These are phyloP conservation scores for Dinoponera quadriceps DNA, from an alignment of 1,140 invertebrate genomes.

Conservation along the genomic window DNA sequence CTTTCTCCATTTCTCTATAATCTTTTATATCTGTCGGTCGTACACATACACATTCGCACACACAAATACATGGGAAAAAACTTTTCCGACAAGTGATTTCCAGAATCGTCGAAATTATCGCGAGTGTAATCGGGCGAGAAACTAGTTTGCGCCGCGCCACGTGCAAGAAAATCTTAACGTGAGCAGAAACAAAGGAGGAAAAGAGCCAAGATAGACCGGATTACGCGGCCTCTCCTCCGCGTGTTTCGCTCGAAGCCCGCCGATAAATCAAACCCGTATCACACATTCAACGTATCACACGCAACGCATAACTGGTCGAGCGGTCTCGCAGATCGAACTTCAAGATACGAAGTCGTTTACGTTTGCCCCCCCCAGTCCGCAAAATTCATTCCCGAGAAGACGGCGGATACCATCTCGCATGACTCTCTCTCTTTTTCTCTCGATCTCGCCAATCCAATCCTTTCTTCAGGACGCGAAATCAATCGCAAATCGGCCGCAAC, in stretches of 20 bases:
- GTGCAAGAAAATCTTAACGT: conserved; percentile 43
- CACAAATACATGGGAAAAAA: conserved; percentile 4
- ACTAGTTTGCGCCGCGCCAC: conserved; percentile 39
- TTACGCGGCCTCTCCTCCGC: neutral
- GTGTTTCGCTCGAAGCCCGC: neutral
- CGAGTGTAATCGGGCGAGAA: conserved; percentile 13
- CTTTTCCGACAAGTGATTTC: conserved; percentile 45
- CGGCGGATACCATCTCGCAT: too few species aligned
- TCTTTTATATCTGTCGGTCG: conserved; percentile 27
- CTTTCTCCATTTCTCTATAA: conserved; percentile 26
- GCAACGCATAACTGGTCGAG: conserved; percentile 1
- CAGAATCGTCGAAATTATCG: conserved; percentile 33
- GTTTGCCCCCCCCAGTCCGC: too few species aligned
- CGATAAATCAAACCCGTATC: neutral
- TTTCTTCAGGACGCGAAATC: too few species aligned
- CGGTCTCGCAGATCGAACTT: neutral
- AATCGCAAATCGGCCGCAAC: too few species aligned
- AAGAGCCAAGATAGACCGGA: conserved; percentile 28
- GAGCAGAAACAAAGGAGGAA: conserved; percentile 26
- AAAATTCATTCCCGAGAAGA: too few species aligned
- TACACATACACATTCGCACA: too few species aligned
- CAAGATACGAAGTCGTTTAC: conserved; percentile 7
- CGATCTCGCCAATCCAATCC: too few species aligned
- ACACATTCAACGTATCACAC: conserved; percentile 9
- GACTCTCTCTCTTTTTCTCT: too few species aligned